Evolutionary conservation across 1,140 invertebrate genomes (phyloP).

Genomic region (Probaryconus sp.): DNA sequence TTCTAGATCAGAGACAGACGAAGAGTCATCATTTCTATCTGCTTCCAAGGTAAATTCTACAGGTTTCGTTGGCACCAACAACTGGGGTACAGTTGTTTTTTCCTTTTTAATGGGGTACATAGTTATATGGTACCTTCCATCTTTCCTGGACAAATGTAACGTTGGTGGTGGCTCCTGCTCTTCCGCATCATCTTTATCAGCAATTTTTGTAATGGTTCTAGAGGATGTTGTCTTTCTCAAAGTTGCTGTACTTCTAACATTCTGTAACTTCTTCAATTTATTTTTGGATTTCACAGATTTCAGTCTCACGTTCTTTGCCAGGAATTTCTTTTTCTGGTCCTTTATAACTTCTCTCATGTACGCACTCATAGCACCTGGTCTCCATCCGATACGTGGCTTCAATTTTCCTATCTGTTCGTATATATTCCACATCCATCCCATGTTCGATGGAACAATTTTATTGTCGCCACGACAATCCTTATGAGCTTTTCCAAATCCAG

Average conservation of each 20-base stretch:
- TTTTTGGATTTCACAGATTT: constrained; percentile 41
- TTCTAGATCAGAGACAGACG: constrained; percentile 75
- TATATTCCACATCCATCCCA: constrained; percentile 71
- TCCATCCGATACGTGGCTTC: constrained; percentile 71
- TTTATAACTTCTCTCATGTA: constrained; percentile 66
- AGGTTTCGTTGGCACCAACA: constrained; percentile 71
- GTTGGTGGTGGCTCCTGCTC: constrained; percentile 67
- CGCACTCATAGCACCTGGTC: constrained; percentile 70
- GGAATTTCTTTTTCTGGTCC: constrained; percentile 62
- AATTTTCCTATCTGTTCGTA: constrained; percentile 51
- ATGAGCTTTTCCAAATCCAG: constrained; percentile 60
- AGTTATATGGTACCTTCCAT: constrained; percentile 73
- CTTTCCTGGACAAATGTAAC: constrained; percentile 69
- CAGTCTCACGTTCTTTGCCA: constrained; percentile 27
- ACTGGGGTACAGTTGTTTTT: constrained; percentile 37
- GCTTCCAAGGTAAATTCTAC: constrained; percentile 73
- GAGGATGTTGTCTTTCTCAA: constrained; percentile 22
- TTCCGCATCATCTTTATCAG: constrained; percentile 17
- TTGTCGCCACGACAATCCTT: constrained; percentile 56
- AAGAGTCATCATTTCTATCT: constrained; percentile 68
- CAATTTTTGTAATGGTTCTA: not conserved
- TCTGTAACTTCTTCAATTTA: constrained; percentile 33
- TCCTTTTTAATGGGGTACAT: constrained; percentile 72
- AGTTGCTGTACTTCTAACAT: constrained; percentile 2
- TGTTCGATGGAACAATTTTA: constrained; percentile 63